Conservation (phyloP, 2,113 vertebrate species). For the Galbula dea region DNA sequence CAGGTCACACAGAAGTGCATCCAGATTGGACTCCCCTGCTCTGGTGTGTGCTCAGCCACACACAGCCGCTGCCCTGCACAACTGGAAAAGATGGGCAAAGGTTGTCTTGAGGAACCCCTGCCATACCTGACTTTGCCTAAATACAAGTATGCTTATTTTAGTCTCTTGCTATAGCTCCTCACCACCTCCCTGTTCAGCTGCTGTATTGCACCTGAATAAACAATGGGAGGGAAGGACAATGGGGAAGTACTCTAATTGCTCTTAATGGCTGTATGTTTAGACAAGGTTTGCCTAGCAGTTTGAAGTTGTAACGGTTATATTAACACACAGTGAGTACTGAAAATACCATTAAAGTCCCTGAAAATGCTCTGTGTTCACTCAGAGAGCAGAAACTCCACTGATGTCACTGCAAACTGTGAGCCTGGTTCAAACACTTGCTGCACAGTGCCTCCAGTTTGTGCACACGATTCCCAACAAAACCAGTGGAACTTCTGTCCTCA, state of each 20-base stretch:
- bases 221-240: not conserved
- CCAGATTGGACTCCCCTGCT: not conserved
- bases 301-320: not conserved
- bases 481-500: not conserved
- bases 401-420: not conserved
- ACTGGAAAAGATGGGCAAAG: not conserved
- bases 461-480: not conserved
- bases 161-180: not conserved
- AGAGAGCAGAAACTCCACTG: not conserved
- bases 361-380: not conserved
- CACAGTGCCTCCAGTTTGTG: rapidly evolving
- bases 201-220: conserved; percentile 54
- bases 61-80: not conserved
- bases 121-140: not conserved
- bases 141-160: not conserved
- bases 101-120: not conserved
- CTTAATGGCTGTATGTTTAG: not conserved
- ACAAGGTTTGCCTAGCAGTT: not conserved
- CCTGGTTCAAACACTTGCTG: not conserved
- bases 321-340: not conserved
- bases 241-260: not conserved
- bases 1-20: too few relatives aligned
- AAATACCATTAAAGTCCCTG: not conserved
- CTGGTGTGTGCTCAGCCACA: not conserved
- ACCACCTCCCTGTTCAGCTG: not conserved